Conservation (phyloP, 2,888 invertebrate genomes). For the Dolichomitus sp. region DNA sequence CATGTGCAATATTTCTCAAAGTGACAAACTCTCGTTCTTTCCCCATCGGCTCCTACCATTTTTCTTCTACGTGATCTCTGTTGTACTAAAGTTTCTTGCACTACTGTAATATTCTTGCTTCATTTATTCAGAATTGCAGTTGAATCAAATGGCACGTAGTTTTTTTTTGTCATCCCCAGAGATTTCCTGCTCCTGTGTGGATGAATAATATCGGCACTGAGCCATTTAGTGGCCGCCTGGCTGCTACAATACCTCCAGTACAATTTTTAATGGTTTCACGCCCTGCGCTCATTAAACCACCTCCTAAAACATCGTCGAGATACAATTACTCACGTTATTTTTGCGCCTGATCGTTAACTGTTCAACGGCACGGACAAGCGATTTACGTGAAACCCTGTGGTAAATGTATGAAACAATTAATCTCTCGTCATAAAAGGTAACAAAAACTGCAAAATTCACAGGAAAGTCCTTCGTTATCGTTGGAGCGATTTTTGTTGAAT, state of each 20-base stretch:
- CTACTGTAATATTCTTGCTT: neutral
- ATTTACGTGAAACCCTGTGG: neutral
- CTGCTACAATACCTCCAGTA: neutral
- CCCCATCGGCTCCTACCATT: neutral
- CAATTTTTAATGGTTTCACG: constrained; percentile 47
- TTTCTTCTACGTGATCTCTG: neutral
- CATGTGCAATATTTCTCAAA: constrained; percentile 11
- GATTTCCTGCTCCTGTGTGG: constrained; percentile 27
- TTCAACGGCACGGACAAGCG: neutral
- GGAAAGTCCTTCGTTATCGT: neutral
- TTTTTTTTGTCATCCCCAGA: constrained; percentile 21
- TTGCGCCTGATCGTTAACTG: constrained; percentile 28
- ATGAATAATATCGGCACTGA: constrained; percentile 37
- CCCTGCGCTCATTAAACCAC: constrained; percentile 34
- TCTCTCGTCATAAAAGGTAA: neutral
- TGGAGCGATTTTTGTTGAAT: too few species aligned
- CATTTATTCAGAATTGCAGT: neutral
- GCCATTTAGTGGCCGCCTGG: neutral
- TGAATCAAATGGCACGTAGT: neutral
- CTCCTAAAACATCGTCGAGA: constrained; percentile 30
- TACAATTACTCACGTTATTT: constrained; percentile 42
- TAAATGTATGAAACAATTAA: constrained; percentile 27
- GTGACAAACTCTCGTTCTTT: constrained; percentile 9
- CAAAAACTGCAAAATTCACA: neutral
- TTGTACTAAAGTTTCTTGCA: neutral